Evolutionary conservation across 1,140 invertebrate species (phyloP), one percentile per base, ranked within the genome.

Genomic region (Drosophila punjabiensis): DNA sequence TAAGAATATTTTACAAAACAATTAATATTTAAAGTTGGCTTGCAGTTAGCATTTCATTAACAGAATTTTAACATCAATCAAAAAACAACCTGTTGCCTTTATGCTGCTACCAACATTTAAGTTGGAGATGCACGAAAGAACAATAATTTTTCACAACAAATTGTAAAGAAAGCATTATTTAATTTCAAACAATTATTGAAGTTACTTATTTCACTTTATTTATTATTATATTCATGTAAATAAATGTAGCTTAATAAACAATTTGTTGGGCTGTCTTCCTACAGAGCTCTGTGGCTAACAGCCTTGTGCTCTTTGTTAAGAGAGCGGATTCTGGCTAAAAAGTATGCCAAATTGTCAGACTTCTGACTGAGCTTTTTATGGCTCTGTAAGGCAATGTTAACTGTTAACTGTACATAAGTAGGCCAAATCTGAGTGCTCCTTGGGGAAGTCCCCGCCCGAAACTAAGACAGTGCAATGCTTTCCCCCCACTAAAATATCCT

Each of bases 341-440:
- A 61, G 39, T 82, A 63, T 65, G 63, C 74, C 77, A 69, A 71
- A 81, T 65, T 69, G 32, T 30, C 41, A 43, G 60, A 66, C 48
- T 73, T 56, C 59, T 73, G 59, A 28, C 63, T 47, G 67, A 87
- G 76, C 76, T 88, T 83, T 82, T 87, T 80, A 79, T 68, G 56
- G 71, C 62, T 52, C 50, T 70, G 76, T 43, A 68, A 68, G 67
- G 43, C 69, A 79, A 71, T 86, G 83, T 69, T 86, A 79, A 71
- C 61, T 66, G 81, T 11, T 24, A 39, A 41, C 58, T 75, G 81
- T 76, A n/a, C n/a, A n/a, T n/a, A 68, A 71, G 65, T 83, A 80
- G 81, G 81, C 76, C 76, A 84, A 68, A 82, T 64, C 55, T 61
- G 30, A 47, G 50, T 45, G 55, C 69, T 67, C 18, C 33, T 69